Base-by-base conservation (phyloP, 2,888 invertebrate species). In the Amphipoea lucens region DNA sequence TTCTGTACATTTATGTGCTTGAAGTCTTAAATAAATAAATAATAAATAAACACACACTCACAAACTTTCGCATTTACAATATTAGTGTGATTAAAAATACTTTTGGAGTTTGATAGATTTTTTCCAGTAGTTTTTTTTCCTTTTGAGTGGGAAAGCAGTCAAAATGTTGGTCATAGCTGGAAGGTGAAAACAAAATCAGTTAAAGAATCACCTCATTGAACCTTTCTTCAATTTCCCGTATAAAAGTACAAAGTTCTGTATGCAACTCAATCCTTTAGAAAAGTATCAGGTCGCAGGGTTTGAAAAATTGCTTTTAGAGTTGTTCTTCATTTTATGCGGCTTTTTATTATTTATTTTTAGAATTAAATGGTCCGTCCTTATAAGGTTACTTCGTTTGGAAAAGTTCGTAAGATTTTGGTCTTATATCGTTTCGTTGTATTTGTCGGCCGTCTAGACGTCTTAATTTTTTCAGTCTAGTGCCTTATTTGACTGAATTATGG, bases 381-480 rank as follows among this genome's bases (percentile, higher is more conserved):
- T 74, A 77, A 60, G 76, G 60, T 76, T 76, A 45, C 40, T 71
- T 65, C 48, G 65, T 67, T 76, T 63, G 54, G 48, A 23, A n/a
- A 74, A 79, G 23, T 83, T 76, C 6, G 36, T 63, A 14, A 74
- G 51, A 76, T 81, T 74, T 82, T 63, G 20, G n/a, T 42, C 29
- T 77, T 67, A 77, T 68, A 66, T 63, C 17, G 67, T 70, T 74
- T 74, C 63, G 74, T 60, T 81, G 57, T 36, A 63, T 81, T 78
- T 77, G 78, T 66, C 36, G 6, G 51, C n/a, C 20, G 84, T 87
- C 83, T 88, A 87, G 86, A 86, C 88, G 69, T 67, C 40, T 81
- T 87, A 9, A 73, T 87, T 83, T 73, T 40, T 79, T 75, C 72
- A 83, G 86, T 87, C 83, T 86, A 81, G 76, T 80, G 83, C 79